Evolutionary conservation across 2,888 invertebrate species (phyloP).

Genomic region (Osmoderma eremita): DNA sequence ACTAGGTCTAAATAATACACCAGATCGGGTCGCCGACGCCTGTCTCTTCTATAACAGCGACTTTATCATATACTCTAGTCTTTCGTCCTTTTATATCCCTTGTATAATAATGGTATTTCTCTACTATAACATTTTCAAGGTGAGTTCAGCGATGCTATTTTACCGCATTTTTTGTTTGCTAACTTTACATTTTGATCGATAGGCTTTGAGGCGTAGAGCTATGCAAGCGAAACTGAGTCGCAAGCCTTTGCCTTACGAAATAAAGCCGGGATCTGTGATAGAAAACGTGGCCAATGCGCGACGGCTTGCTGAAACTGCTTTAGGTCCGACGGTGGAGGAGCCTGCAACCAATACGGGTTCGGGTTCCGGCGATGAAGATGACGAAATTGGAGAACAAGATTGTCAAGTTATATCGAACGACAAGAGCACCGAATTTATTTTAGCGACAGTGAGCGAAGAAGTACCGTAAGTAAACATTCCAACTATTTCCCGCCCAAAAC

Average conservation of each 20-base stretch:
- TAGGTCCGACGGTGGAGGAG: slow-evolving; percentile 77
- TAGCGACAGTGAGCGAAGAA: slow-evolving; percentile 89
- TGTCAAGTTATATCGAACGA: slow-evolving; percentile 91
- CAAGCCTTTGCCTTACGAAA: slow-evolving; percentile 79
- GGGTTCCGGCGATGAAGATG: slow-evolving; percentile 87
- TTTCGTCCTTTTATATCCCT: slow-evolving; percentile 98
- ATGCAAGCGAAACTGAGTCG: slow-evolving; percentile 83
- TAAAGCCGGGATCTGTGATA: slow-evolving; percentile 83
- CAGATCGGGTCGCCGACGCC: slow-evolving; percentile 81
- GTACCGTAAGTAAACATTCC: slow-evolving; percentile 74
- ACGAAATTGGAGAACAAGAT: slow-evolving; percentile 71
- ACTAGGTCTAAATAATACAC: slow-evolving; percentile 93
- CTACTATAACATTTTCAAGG: slow-evolving; percentile 97
- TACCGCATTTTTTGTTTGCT: not conserved
- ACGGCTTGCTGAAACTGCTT: slow-evolving; percentile 81
- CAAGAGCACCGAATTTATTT: slow-evolving; percentile 89
- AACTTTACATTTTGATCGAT: slow-evolving; percentile 47
- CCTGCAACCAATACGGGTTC: slow-evolving; percentile 90
- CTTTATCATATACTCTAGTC: slow-evolving; percentile 97
- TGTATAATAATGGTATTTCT: slow-evolving; percentile 98
- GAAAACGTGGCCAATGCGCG: slow-evolving; percentile 88
- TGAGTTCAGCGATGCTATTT: slow-evolving; percentile 63
- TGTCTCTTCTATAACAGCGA: slow-evolving; percentile 98
- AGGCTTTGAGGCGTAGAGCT: slow-evolving; percentile 88
- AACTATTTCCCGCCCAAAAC: not conserved